Evolutionary conservation across 2,113 vertebrate genomes (phyloP), one percentile per base, ranked within the genome.

Genomic region (Acrocephalus kingi): DNA sequence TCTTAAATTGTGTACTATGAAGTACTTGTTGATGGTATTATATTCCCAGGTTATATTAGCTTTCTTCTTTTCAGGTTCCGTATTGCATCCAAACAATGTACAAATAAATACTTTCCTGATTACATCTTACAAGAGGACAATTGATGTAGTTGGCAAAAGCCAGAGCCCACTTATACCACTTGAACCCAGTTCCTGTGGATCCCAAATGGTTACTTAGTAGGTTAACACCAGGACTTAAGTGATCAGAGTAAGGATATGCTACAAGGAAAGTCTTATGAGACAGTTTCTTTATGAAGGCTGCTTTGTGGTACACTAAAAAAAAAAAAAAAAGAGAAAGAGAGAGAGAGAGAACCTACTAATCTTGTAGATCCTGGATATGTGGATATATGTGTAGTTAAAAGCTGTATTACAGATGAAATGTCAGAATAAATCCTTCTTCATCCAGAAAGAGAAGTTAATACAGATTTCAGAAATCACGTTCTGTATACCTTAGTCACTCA

Each of bases 381-480:
- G 37, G 37, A 39, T 39, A 39, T 39, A 39, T 39, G 37, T 39
- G 48, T 41, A 91, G 19, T 80, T 82, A 85, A 35, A 67, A 67
- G 48, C 41, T 88, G 33, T 31, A 80, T 54, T 86, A 81, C 43
- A 84, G 41, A 89, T 31, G 15, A 92, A 90, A 93, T 78, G 56
- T 67, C 56, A 87, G 39, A 94, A 71, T 63, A 90, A 93, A 90
- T 56, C 48, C 64, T 81, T n/a, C 48, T 86, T 63, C 68, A 89
- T 83, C 52, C 83, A 90, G 41, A 52, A 90, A 72, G 56, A 92
- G 28, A 77, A 55, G 61, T 61, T 93, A 91, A 93, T 90, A 93
- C 61, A 87, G 84, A 95, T 94, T 93, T 92, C 61, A 89, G 76
- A 78, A 81, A 75, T 73, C 23, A 13, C 17, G 3, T 75, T 94